Base-by-base conservation (phyloP, 53 echinoderm and acorn worm species). In the Paracentrotus lividus region DNA sequence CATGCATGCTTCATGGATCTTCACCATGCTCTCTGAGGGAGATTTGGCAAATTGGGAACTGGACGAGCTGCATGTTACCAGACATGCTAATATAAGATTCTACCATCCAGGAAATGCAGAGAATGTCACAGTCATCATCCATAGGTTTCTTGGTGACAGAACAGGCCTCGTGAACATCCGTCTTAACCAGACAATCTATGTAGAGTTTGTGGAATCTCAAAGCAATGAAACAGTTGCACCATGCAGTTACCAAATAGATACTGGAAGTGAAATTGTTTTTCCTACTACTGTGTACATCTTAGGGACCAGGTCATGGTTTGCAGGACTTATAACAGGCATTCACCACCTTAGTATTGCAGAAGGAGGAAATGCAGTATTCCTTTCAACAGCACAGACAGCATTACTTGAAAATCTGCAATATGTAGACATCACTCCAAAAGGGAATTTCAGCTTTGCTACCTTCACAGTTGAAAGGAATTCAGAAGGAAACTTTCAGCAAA, bases 181-280 rank as follows among this genome's bases (percentile, higher is more conserved):
- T 52, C 78, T 93, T 88, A 94, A 96, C 54, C 98, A 98, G 60
- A 90, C 92, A 10, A 93, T 98, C 4, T 98, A 93, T 60, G 96
- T 96, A n/a, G 98, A 98, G 68, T 96, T 98, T 49, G 95, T 98
- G 0, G 98, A 98, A 93, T 96, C 98, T 5, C 68, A 93, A 91
- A 98, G 95, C 9, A 98, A 98, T 88, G 98, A 95, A 87, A 96
- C 94, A 0, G 34, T 98, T 54, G 96, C 98, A 49, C 98, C 98
- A 29, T 95, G 95, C 76, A 98, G 98, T 76, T 98, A 95, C 84
- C 32, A 66, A 42, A 94, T 98, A 56, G 98, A 98, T 94, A 94
- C 54, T 15, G 98, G 98, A 18, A 95, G 96, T 78, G 98, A 98
- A 86, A 96, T 98, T n/a, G 93, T 98, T 60, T 96, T 98, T 13